Evolutionary conservation across 2,113 vertebrate species (phyloP).

Genomic region (Abramis brama): DNA sequence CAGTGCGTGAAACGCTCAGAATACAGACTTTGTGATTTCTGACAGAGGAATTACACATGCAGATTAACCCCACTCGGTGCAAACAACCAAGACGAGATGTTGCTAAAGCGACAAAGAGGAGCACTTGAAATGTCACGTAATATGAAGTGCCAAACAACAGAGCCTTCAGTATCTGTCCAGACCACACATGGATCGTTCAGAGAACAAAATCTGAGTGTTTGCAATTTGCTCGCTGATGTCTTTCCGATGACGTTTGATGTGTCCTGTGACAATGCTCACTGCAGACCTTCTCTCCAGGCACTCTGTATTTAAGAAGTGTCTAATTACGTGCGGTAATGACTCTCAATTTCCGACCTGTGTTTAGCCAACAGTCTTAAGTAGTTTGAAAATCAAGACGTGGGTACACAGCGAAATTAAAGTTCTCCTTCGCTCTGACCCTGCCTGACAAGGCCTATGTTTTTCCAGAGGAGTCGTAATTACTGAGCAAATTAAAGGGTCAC

Average conservation of each 20-base stretch:
- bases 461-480: conserved; percentile 75
- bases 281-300: conserved; percentile 57
- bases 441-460: conserved; percentile 68
- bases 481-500: conserved; percentile 76
- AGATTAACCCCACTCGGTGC: conserved; percentile 36
- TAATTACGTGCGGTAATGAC: conserved; percentile 75
- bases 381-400: conserved; percentile 62
- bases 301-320: conserved; percentile 67
- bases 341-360: conserved; percentile 74
- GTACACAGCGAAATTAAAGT: conserved; percentile 72
- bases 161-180: conserved; percentile 45
- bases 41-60: conserved; percentile 40
- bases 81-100: neutral
- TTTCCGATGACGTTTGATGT: conserved; percentile 57
- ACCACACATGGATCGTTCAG: conserved; percentile 5
- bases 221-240: conserved; percentile 48
- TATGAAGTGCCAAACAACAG: conserved; percentile 26
- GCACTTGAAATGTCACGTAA: conserved; percentile 8
- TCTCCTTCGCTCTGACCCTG: conserved; percentile 75
- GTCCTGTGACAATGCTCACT: conserved; percentile 65
- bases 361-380: conserved; percentile 74
- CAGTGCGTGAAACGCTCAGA: conserved; percentile 68
- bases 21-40: conserved; percentile 14
- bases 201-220: conserved; percentile 27
- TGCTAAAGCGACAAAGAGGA: neutral